Evolutionary conservation across 2,113 vertebrate genomes (phyloP).

Genomic region (Syrmaticus mikado): DNA sequence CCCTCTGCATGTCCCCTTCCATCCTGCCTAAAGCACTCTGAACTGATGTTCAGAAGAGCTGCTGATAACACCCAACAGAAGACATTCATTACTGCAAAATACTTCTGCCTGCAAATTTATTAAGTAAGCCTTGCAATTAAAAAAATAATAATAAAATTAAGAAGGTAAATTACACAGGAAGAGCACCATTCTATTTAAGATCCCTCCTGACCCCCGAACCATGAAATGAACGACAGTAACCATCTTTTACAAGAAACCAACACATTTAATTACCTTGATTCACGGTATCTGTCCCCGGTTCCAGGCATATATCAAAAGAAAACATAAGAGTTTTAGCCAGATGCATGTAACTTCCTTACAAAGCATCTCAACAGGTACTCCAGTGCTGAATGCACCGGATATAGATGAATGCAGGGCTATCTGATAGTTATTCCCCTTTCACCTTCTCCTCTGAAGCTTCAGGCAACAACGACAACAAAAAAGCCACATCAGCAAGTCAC

Average conservation of each 20-base stretch:
- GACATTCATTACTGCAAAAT: not conserved
- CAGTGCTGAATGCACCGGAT: not conserved
- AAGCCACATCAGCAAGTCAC: not conserved
- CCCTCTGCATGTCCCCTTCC: conserved; percentile 14
- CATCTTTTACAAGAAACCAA: not conserved
- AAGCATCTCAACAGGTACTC: not conserved
- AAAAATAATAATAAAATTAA: not conserved
- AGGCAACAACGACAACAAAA: not conserved
- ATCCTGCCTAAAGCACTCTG: not conserved
- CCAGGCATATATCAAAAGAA: not conserved
- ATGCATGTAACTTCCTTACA: not conserved
- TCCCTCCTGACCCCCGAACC: not conserved
- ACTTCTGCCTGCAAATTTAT: not conserved
- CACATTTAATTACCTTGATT: not conserved
- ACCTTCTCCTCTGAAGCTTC: not conserved
- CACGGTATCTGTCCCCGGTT: not conserved
- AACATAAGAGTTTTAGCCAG: not conserved
- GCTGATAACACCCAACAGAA: not conserved
- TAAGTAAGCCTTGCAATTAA: not conserved
- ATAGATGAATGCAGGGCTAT: not conserved
- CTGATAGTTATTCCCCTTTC: not conserved
- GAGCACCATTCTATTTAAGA: not conserved
- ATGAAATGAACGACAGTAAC: not conserved
- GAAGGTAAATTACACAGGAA: not conserved
- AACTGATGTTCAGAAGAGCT: not conserved